phyloP scores from a whole-genome alignment of 2,888 invertebrate species.

The Oasisia sp. region DNA sequence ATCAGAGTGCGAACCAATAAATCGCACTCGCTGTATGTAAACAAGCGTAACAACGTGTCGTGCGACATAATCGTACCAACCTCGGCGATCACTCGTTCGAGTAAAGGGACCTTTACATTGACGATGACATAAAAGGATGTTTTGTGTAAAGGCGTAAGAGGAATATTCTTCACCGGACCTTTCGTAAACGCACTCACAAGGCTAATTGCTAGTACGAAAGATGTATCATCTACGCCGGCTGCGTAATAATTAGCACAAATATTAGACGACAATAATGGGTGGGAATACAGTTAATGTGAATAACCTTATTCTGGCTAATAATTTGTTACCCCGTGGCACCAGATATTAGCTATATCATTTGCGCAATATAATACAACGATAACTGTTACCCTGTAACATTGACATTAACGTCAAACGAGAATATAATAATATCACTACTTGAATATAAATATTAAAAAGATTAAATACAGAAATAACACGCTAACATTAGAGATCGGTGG shows the following conservation, averaged over 20 bases:
- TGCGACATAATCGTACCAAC: no score
- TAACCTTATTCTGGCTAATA: neutral
- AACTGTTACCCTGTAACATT: neutral
- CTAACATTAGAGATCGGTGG: neutral
- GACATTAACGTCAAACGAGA: neutral
- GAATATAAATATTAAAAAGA: constrained; percentile 6
- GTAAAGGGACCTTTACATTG: no score
- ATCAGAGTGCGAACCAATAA: no score
- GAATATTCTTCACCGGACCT: no score
- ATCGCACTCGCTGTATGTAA: no score
- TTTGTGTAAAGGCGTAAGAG: no score
- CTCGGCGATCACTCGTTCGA: no score
- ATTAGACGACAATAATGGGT: neutral
- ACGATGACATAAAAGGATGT: no score
- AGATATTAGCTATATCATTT: neutral
- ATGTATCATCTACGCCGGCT: neutral
- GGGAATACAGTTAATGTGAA: neutral
- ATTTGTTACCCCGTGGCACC: neutral
- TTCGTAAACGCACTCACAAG: no score
- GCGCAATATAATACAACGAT: neutral
- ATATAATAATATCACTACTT: constrained; percentile 11
- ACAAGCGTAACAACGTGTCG: no score
- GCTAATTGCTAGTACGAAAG: neutral
- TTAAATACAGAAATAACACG: neutral
- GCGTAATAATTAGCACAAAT: neutral